Evolutionary conservation across 1,140 invertebrate species (phyloP).

Genomic region (Aricia agestis): DNA sequence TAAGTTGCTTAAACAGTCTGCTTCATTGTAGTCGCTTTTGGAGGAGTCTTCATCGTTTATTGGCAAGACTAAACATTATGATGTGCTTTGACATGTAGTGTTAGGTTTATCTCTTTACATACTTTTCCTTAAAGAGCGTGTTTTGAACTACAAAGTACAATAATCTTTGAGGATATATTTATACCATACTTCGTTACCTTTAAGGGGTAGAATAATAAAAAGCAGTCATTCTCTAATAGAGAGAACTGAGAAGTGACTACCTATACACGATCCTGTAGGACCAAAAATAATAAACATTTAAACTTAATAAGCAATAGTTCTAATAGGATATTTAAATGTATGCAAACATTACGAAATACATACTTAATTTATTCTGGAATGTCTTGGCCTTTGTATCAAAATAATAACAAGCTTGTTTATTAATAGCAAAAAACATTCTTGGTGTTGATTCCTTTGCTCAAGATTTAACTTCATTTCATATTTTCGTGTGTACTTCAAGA

Average conservation of each 20-base stretch:
- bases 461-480: not conserved
- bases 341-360: not conserved
- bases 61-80: not conserved
- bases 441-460: not conserved
- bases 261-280: too few relatives aligned
- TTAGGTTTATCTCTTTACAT: too few relatives aligned
- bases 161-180: too few relatives aligned
- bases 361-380: not conserved
- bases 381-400: not conserved
- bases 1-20: not conserved
- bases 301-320: too few relatives aligned
- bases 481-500: not conserved
- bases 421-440: not conserved
- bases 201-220: too few relatives aligned
- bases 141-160: too few relatives aligned
- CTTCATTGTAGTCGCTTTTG: not conserved
- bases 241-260: too few relatives aligned
- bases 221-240: too few relatives aligned
- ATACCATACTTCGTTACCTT: too few relatives aligned
- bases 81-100: too few relatives aligned
- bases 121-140: too few relatives aligned
- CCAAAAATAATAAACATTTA: too few relatives aligned
- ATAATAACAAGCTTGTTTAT: conserved; percentile 3
- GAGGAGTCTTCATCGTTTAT: not conserved
- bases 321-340: not conserved